phyloP scores from a whole-genome alignment of 2,113 vertebrate genomes.

The Hydrolagus affinis region DNA sequence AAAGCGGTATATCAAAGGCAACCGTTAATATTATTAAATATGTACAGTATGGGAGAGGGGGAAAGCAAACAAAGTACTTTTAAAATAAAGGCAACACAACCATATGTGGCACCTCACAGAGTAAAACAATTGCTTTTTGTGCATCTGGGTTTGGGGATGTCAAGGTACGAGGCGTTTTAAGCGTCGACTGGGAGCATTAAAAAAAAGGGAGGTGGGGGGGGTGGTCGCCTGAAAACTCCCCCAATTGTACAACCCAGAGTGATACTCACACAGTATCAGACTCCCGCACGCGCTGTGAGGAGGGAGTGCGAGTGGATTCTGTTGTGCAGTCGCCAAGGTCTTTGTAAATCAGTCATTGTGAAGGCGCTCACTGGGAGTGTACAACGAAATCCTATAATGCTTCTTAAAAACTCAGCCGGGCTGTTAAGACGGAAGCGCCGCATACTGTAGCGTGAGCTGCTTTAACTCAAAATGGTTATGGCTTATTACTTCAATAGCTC shows the following conservation, averaged over 20 bases:
- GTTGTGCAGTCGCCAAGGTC: neutral
- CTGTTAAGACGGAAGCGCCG: neutral
- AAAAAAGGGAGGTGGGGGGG: neutral
- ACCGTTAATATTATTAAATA: too few relatives aligned
- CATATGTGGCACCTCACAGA: too few relatives aligned
- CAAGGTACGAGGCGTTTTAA: too few relatives aligned
- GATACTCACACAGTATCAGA: neutral
- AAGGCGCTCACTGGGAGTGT: neutral
- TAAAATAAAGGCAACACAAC: too few relatives aligned
- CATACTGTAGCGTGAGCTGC: neutral
- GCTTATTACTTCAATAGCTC: too few relatives aligned
- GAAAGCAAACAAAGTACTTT: too few relatives aligned
- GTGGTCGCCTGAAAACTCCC: neutral
- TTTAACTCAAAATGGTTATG: neutral
- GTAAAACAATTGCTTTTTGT: too few relatives aligned
- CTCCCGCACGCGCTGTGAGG: neutral
- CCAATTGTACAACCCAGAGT: neutral
- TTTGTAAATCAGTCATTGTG: slow-evolving; percentile 1
- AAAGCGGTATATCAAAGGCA: too few relatives aligned
- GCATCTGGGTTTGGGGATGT: neutral
- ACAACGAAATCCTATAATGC: neutral
- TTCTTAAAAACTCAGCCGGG: neutral
- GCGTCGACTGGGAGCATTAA: neutral
- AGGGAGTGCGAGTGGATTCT: neutral
- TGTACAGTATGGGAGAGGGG: too few relatives aligned